Percentiles rank a stretch among this genome's conserved stretches.
Evolutionary conservation across 2,888 invertebrate genomes (phyloP).

Genomic region (Troides oblongomaculatus): DNA sequence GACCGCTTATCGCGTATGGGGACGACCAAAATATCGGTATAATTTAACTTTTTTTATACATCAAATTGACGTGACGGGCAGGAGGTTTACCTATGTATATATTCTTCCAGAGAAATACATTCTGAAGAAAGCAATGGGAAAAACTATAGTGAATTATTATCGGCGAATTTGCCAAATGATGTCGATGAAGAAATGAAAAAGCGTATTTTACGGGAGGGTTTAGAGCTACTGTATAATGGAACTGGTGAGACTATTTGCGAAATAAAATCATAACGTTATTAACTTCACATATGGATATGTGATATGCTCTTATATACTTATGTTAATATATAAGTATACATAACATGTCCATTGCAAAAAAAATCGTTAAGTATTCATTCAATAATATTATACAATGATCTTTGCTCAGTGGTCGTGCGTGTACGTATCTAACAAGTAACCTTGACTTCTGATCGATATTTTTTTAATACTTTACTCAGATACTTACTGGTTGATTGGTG

Average conservation of each 20-base stretch:
- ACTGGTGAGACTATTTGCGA: slow-evolving; percentile 75
- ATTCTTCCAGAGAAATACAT: slow-evolving; percentile 33
- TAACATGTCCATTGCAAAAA: no score
- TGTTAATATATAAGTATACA: no score
- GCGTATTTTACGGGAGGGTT: slow-evolving; percentile 77
- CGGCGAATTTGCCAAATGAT: slow-evolving; percentile 54
- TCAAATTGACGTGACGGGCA: no score
- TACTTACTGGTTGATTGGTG: slow-evolving; percentile 89
- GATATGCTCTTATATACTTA: neutral
- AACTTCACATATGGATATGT: neutral
- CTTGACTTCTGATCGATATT: no score
- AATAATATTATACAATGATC: no score
- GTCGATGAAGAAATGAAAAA: slow-evolving; percentile 59
- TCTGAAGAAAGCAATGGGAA: slow-evolving; percentile 51
- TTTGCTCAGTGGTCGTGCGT: no score
- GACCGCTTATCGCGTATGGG: slow-evolving; percentile 87
- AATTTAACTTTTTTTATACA: neutral
- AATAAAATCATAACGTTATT: neutral
- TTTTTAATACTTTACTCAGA: slow-evolving; percentile 62
- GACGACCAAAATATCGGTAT: slow-evolving; percentile 69
- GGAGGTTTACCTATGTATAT: neutral
- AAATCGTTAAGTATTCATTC: no score
- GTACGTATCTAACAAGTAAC: no score
- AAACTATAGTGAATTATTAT: slow-evolving; percentile 56
- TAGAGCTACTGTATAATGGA: slow-evolving; percentile 85